These are phyloP conservation scores for Dryoscopus gambensis DNA, from an alignment of 2,113 vertebrate genomes.

Conservation along the genomic window DNA sequence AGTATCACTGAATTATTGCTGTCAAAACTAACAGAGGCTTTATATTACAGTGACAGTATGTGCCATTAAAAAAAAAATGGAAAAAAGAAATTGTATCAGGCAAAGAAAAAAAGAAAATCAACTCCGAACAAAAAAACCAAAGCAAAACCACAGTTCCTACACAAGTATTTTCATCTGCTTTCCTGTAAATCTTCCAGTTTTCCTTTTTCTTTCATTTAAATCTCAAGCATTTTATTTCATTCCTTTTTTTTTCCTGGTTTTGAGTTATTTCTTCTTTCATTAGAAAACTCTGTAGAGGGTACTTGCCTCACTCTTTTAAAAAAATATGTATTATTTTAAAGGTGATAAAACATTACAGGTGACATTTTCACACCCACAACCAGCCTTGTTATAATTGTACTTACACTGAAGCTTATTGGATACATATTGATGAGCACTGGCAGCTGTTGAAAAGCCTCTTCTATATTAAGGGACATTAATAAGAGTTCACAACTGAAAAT, in stretches of 20 bases:
- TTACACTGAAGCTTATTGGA: background rate
- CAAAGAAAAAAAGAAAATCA: background rate
- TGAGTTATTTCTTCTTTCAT: background rate
- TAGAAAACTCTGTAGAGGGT: background rate
- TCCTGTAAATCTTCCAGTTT: background rate
- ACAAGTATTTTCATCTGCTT: background rate
- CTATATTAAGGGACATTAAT: background rate
- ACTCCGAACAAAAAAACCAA: rapidly evolving
- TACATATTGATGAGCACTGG: background rate
- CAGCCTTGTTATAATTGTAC: background rate
- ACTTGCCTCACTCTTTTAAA: background rate
- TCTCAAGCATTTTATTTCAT: background rate
- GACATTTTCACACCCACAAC: background rate
- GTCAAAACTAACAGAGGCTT: background rate
- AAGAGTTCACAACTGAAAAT: background rate
- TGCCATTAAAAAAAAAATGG: background rate
- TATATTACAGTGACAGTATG: background rate
- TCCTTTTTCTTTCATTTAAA: background rate
- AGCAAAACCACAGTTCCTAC: background rate
- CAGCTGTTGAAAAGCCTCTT: background rate
- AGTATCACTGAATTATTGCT: conserved; percentile 4
- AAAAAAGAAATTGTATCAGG: background rate
- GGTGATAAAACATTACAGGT: background rate
- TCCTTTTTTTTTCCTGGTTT: background rate
- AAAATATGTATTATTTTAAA: background rate